These are phyloP conservation scores for Chauna torquata DNA, from an alignment of 2,113 vertebrate genomes.

Conservation along the genomic window DNA sequence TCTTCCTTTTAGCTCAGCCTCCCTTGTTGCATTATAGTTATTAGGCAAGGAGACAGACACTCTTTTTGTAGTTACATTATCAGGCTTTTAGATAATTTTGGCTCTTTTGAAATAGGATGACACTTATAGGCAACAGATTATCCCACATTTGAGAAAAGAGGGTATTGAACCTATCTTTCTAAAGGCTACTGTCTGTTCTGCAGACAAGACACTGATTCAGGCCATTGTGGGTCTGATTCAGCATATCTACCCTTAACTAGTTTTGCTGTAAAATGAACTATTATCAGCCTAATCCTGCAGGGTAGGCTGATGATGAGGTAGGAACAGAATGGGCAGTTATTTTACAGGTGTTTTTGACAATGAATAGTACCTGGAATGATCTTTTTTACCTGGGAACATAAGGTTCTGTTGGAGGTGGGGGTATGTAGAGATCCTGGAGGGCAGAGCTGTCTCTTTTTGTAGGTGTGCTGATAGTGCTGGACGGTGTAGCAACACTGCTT, in stretches of 20 bases:
- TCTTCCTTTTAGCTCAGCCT: not conserved
- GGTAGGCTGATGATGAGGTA: not conserved
- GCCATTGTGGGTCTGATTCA: not conserved
- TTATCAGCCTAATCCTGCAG: not conserved
- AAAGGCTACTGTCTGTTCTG: not conserved
- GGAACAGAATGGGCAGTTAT: not conserved
- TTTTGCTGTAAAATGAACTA: not conserved
- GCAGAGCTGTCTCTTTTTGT: conserved; percentile 96
- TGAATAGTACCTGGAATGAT: not conserved
- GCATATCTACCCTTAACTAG: not conserved
- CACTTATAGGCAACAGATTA: not conserved
- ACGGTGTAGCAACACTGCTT: conserved; percentile 93
- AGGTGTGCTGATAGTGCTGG: conserved; percentile 95
- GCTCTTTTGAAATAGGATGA: not conserved
- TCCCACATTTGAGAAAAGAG: not conserved
- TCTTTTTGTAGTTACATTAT: not conserved
- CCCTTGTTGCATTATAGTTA: not conserved
- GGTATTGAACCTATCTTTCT: not conserved
- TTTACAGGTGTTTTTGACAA: not conserved
- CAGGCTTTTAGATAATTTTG: not conserved
- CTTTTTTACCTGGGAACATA: conserved; percentile 90
- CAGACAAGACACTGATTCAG: not conserved
- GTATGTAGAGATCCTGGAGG: conserved; percentile 96
- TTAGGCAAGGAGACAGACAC: not conserved
- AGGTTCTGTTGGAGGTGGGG: conserved; percentile 93